A percentile compares a stretch with the other conserved stretches of the same genome.
phyloP scores from a whole-genome alignment of 2,888 invertebrate genomes.

The Noctuana brunneofusca region DNA sequence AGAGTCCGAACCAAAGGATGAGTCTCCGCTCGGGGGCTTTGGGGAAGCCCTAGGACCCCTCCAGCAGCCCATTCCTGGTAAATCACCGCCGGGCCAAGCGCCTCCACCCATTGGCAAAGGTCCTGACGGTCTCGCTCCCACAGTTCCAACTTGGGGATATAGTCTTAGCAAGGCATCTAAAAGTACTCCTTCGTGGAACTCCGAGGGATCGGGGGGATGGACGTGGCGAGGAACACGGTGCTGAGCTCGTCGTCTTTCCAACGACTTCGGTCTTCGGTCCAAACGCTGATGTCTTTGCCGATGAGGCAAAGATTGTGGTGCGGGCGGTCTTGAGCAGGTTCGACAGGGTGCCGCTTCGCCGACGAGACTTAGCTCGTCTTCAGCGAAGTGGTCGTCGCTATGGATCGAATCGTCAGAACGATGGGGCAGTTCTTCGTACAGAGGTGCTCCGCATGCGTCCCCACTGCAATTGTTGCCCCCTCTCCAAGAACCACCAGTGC shows the following conservation, averaged over 20 bases:
- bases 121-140: constrained; percentile 79
- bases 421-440: constrained; percentile 90
- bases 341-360: constrained; percentile 77
- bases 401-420: constrained; percentile 84
- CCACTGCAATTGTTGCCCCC: constrained; percentile 77
- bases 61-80: constrained; percentile 83
- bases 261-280: constrained; percentile 81
- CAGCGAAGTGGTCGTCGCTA: constrained; percentile 93
- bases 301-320: constrained; percentile 79
- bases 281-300: constrained; percentile 83
- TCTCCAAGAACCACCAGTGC: constrained; percentile 81
- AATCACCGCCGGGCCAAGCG: constrained; percentile 86
- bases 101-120: constrained; percentile 82
- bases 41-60: constrained; percentile 79
- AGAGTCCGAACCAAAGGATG: constrained; percentile 92
- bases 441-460: constrained; percentile 85
- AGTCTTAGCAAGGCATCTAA: constrained; percentile 88
- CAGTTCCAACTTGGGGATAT: constrained; percentile 88
- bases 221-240: constrained; percentile 76
- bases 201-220: constrained; percentile 88
- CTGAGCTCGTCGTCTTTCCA: constrained; percentile 75
- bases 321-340: constrained; percentile 77
- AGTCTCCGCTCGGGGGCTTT: constrained; percentile 87
- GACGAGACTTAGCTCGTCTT: constrained; percentile 88
- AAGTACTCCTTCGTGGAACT: constrained; percentile 91